Conservation (phyloP, 2,113 vertebrate genomes). For the Saccopteryx leptura region DNA sequence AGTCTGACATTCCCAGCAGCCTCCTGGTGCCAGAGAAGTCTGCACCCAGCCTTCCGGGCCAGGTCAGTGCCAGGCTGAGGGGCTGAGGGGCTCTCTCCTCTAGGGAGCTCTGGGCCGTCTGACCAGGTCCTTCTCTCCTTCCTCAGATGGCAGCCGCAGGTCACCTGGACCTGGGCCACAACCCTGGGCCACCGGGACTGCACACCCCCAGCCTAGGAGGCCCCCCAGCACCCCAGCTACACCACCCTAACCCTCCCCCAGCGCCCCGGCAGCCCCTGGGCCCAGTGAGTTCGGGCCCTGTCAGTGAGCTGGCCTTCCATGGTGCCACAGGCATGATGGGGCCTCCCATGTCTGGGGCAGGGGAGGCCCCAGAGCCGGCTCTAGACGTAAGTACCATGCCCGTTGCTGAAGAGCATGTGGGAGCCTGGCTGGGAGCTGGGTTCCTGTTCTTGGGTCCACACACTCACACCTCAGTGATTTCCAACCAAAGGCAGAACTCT, state of each 20-base stretch:
- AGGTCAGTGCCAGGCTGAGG: slow-evolving; percentile 86
- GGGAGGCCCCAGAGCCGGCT: slow-evolving; percentile 93
- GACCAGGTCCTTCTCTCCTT: fast-evolving
- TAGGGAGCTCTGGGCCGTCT: background rate
- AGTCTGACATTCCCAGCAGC: slow-evolving; percentile 91
- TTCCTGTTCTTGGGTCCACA: background rate
- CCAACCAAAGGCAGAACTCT: background rate
- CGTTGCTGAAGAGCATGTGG: background rate
- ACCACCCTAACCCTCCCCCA: slow-evolving; percentile 88
- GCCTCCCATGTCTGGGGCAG: slow-evolving; percentile 85
- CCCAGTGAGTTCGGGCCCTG: slow-evolving; percentile 60
- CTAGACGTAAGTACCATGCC: slow-evolving; percentile 93
- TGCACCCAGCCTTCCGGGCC: slow-evolving; percentile 88
- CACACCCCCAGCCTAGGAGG: slow-evolving; percentile 87
- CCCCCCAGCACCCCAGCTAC: slow-evolving; percentile 88
- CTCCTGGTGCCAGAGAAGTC: slow-evolving; percentile 92
- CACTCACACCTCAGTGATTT: background rate
- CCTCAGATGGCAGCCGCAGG: slow-evolving; percentile 89
- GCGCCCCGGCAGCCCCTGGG: slow-evolving; percentile 87
- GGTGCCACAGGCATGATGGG: slow-evolving; percentile 85
- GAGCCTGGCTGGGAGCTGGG: background rate
- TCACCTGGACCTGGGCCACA: slow-evolving; percentile 92
- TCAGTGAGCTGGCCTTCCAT: slow-evolving; percentile 88
- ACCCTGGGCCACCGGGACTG: slow-evolving; percentile 90
- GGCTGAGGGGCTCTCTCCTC: fast-evolving